These are phyloP conservation scores for Leptocoma aspasia DNA, from an alignment of 2,113 vertebrate genomes.

Conservation along the genomic window DNA sequence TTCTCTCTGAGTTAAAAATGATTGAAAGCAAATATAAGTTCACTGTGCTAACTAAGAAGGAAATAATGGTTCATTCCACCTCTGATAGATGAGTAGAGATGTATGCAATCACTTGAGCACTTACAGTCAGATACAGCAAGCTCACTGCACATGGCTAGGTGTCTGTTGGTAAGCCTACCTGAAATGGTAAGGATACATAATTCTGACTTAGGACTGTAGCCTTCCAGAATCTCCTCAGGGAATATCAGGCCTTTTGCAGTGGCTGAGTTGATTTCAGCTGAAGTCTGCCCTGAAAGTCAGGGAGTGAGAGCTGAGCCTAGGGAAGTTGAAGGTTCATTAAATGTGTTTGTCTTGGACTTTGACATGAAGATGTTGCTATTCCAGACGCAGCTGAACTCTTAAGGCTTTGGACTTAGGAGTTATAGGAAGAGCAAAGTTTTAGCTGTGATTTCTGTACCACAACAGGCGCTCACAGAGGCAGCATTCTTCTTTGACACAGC, in stretches of 20 bases:
- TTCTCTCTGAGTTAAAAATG: background rate
- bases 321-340: background rate
- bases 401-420: background rate
- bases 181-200: background rate
- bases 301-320: background rate
- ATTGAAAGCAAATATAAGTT: background rate
- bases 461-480: background rate
- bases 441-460: background rate
- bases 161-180: background rate
- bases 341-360: constrained; percentile 20
- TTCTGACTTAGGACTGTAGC: background rate
- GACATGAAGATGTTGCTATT: background rate
- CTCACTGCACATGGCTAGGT: background rate
- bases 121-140: background rate
- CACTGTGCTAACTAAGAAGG: background rate
- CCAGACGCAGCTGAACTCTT: background rate
- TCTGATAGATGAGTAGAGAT: background rate
- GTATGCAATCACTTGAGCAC: background rate
- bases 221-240: background rate
- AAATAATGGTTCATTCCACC: background rate
- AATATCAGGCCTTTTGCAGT: background rate
- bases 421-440: background rate
- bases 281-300: background rate
- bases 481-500: background rate
- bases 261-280: background rate